Percentiles rank a stretch among this genome's conserved stretches.
These are phyloP conservation scores for Dicycla oo DNA, from an alignment of 2,888 invertebrate species.

Conservation along the genomic window DNA sequence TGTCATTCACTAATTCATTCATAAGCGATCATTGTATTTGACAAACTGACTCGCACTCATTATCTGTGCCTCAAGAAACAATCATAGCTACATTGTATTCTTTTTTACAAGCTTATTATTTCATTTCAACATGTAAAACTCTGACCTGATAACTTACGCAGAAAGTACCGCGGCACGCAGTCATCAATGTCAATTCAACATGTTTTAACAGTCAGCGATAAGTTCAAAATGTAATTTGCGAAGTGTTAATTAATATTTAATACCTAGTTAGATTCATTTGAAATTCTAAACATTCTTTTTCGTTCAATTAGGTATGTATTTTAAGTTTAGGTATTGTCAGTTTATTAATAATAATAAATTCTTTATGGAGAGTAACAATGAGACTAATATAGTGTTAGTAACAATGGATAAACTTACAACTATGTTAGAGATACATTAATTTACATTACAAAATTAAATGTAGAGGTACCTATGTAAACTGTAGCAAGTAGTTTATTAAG, in stretches of 20 bases:
- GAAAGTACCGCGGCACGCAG: conserved; percentile 22
- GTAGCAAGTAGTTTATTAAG: not conserved
- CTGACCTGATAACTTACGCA: conserved; percentile 22
- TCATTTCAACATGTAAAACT: conserved; percentile 22
- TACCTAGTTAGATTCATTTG: conserved; percentile 8
- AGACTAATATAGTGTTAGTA: no score
- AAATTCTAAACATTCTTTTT: conserved; percentile 22
- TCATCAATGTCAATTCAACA: conserved; percentile 27
- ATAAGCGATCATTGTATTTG: conserved; percentile 86
- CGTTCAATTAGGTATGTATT: no score
- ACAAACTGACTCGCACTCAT: conserved; percentile 82
- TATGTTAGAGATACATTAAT: no score
- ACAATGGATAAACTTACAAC: no score
- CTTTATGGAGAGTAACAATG: no score
- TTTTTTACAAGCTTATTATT: conserved; percentile 47
- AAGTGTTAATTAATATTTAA: conserved; percentile 21
- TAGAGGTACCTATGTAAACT: not conserved
- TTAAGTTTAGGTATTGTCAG: no score
- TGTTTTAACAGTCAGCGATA: conserved; percentile 36
- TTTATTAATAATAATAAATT: no score
- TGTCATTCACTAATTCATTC: conserved; percentile 90
- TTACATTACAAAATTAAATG: no score
- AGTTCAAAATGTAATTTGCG: conserved; percentile 38
- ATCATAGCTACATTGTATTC: conserved; percentile 50
- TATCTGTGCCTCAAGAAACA: conserved; percentile 69